Conservation (phyloP, 2,888 invertebrate genomes). For the Sussaba pulchella region DNA sequence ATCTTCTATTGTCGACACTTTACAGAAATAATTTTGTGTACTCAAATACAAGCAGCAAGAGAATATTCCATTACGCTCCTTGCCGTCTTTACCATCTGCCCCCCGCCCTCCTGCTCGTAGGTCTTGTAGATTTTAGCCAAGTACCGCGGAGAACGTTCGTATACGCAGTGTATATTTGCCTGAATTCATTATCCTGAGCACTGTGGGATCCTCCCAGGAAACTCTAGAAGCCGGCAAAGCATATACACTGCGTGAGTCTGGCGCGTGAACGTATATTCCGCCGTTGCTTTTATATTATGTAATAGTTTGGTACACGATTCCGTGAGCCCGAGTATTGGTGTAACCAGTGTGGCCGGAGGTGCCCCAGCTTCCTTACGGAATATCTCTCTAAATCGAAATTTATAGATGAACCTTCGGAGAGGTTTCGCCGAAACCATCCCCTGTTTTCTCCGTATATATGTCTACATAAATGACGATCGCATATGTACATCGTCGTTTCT, state of each 20-base stretch:
- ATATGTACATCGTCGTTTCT: neutral
- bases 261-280: slow-evolving; percentile 20
- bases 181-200: slow-evolving; percentile 60
- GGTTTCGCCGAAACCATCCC: slow-evolving; percentile 53
- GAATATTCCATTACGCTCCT: slow-evolving; percentile 23
- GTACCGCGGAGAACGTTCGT: slow-evolving; percentile 11
- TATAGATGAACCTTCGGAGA: slow-evolving; percentile 66
- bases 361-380: slow-evolving; percentile 28
- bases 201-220: slow-evolving; percentile 37
- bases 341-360: slow-evolving; percentile 38
- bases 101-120: slow-evolving; percentile 6
- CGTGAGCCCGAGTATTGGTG: slow-evolving; percentile 1
- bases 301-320: slow-evolving; percentile 22
- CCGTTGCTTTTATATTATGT: slow-evolving; percentile 16
- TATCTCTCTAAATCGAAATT: slow-evolving; percentile 72
- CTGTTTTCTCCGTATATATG: neutral
- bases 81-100: no score
- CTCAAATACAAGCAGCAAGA: neutral
- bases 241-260: neutral
- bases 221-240: slow-evolving; percentile 22
- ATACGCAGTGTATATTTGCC: slow-evolving; percentile 37
- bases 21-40: no score
- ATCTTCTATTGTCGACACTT: no score
- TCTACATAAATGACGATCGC: neutral
- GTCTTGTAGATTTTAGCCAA: slow-evolving; percentile 35